These are phyloP conservation scores for Rhinolophus sinicus DNA, from an alignment of 2,113 vertebrate species.

Conservation along the genomic window DNA sequence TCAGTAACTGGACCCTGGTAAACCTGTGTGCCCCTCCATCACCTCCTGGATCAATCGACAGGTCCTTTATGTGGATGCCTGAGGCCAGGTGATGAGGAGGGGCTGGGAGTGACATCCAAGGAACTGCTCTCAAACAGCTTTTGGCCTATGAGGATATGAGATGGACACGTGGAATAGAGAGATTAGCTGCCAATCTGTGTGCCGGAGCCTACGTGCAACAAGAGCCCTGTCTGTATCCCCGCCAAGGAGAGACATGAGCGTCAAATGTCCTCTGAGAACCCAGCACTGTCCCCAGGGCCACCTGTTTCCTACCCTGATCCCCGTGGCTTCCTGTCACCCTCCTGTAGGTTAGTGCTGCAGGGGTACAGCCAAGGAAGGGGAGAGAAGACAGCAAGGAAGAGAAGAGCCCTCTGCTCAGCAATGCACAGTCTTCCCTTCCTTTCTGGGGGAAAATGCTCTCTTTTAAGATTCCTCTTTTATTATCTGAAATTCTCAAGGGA, in stretches of 20 bases:
- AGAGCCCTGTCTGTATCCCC: background rate
- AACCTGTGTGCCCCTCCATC: background rate
- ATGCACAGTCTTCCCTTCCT: background rate
- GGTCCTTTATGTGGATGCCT: background rate
- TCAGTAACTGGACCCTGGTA: background rate
- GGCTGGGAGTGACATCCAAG: background rate
- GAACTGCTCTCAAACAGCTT: background rate
- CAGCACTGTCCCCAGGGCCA: background rate
- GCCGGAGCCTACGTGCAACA: background rate
- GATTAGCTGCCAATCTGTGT: background rate
- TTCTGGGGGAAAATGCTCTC: slow-evolving; percentile 50
- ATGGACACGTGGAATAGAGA: background rate
- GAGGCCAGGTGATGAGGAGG: background rate
- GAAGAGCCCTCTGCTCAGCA: background rate
- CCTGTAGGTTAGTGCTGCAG: background rate
- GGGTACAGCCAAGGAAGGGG: accelerated
- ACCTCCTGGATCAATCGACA: background rate
- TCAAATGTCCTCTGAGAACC: background rate
- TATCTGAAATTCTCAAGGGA: slow-evolving; percentile 65
- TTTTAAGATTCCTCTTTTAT: slow-evolving; percentile 71
- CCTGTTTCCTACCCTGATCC: background rate
- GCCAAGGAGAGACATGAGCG: background rate
- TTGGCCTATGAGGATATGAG: background rate
- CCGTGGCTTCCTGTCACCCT: accelerated
- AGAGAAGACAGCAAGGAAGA: background rate